Percentiles rank a stretch among this genome's conserved stretches.
Evolutionary conservation across 2,797 vertebrate species (phyloP).

Genomic region (Acipenser ruthenus): DNA sequence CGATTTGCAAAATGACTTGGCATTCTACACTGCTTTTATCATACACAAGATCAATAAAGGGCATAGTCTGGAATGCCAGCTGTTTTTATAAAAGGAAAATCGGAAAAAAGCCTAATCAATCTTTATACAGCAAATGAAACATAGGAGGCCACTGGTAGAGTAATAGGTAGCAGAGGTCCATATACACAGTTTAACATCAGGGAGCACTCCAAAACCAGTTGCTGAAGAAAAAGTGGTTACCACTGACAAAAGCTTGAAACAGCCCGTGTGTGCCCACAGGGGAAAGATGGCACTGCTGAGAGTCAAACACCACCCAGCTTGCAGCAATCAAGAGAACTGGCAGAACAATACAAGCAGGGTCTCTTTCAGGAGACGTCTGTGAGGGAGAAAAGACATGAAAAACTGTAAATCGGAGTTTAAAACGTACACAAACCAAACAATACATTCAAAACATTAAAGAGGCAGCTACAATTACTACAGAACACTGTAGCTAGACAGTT

Average conservation of each 20-base stretch:
- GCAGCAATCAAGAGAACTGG: constrained; percentile 60
- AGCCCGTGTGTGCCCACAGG: constrained; percentile 71
- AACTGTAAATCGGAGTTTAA: too few relatives aligned
- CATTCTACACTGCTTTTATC: constrained; percentile 57
- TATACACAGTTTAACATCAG: constrained; percentile 69
- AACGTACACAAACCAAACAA: too few relatives aligned
- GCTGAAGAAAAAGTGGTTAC: constrained; percentile 76
- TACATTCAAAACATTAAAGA: too few relatives aligned
- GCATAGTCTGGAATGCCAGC: constrained; percentile 82
- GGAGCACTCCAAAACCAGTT: constrained; percentile 74
- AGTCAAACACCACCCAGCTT: constrained; percentile 67
- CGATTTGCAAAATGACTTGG: constrained; percentile 43
- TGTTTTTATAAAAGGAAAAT: constrained; percentile 75
- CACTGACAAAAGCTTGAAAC: constrained; percentile 79
- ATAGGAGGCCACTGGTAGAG: constrained; percentile 76
- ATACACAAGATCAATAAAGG: constrained; percentile 49
- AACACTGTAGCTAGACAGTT: too few relatives aligned
- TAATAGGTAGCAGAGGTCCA: constrained; percentile 77
- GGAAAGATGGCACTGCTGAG: constrained; percentile 77
- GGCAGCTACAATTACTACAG: too few relatives aligned
- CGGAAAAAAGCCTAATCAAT: constrained; percentile 85
- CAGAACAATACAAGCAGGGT: constrained; percentile 11
- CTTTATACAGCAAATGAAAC: constrained; percentile 69
- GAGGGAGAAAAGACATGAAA: too few relatives aligned
- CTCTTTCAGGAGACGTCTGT: constrained; percentile 67